A percentile compares a stretch with the other conserved stretches of the same genome.
Conservation (phyloP, 2,113 vertebrate genomes). For the Hyla sarda region DNA sequence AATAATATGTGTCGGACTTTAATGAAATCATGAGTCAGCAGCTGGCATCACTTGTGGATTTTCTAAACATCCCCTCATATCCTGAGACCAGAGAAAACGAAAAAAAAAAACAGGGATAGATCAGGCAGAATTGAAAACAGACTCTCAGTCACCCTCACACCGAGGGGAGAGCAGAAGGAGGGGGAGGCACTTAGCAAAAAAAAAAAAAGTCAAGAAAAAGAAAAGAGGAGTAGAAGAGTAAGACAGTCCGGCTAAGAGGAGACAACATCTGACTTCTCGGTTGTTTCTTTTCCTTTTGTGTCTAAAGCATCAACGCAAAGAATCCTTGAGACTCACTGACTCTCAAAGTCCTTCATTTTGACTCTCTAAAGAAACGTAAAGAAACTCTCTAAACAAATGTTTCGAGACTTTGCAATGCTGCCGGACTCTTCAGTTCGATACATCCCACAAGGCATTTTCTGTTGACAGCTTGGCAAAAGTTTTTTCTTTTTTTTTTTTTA, state of each 20-base stretch:
- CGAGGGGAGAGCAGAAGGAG: constrained; percentile 55
- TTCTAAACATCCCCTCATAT: constrained; percentile 79
- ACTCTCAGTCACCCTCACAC: constrained; percentile 52
- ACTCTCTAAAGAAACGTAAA: not conserved
- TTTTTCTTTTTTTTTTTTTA: not conserved
- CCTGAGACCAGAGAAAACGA: constrained; percentile 73
- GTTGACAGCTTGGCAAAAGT: constrained; percentile 28
- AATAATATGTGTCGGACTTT: constrained; percentile 64
- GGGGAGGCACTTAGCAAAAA: constrained; percentile 10
- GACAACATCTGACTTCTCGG: not conserved
- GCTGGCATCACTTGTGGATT: constrained; percentile 75
- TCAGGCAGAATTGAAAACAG: constrained; percentile 67
- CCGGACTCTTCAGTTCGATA: not conserved
- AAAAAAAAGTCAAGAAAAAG: constrained; percentile 14
- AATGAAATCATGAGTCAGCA: constrained; percentile 78
- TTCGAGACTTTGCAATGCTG: constrained; percentile 6
- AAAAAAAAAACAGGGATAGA: constrained; percentile 57
- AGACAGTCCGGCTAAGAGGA: constrained; percentile 20
- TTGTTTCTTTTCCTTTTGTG: not conserved
- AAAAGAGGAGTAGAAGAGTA: constrained; percentile 9
- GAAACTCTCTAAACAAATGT: not conserved
- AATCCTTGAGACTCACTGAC: not conserved
- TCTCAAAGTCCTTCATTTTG: not conserved
- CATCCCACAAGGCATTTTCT: not conserved
- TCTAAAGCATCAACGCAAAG: not conserved